A percentile compares a stretch with the other conserved stretches of the same genome.
phyloP scores from a whole-genome alignment of 2,797 vertebrate species.

The Anas acuta region DNA sequence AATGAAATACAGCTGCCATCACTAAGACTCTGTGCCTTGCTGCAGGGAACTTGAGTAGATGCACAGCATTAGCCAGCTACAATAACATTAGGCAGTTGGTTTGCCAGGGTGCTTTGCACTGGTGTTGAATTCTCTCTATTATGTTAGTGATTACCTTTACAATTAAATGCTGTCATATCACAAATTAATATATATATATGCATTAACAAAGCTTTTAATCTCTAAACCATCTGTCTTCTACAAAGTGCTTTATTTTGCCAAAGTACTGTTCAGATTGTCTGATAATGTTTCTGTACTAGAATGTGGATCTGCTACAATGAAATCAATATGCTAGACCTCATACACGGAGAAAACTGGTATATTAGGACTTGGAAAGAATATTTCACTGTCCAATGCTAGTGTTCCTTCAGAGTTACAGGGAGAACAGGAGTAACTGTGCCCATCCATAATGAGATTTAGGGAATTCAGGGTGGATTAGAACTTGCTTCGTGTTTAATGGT shows the following conservation, averaged over 20 bases:
- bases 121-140: background rate
- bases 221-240: background rate
- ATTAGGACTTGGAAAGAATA: background rate
- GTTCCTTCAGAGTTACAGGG: background rate
- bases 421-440: background rate
- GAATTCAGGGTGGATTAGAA: background rate
- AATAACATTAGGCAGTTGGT: background rate
- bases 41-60: background rate
- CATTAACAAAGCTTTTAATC: background rate
- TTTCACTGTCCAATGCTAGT: background rate
- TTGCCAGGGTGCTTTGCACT: background rate
- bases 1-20: background rate
- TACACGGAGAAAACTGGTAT: background rate
- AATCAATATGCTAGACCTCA: background rate
- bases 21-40: background rate
- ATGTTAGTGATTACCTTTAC: background rate
- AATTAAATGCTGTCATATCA: background rate
- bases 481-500: background rate
- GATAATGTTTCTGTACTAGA: background rate
- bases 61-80: fast-evolving
- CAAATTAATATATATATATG: background rate
- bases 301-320: background rate
- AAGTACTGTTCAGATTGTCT: background rate
- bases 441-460: background rate
- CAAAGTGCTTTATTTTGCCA: background rate